Conservation (phyloP, 92 coral and sea anemone species). For the Epizoanthus illoricatus region DNA sequence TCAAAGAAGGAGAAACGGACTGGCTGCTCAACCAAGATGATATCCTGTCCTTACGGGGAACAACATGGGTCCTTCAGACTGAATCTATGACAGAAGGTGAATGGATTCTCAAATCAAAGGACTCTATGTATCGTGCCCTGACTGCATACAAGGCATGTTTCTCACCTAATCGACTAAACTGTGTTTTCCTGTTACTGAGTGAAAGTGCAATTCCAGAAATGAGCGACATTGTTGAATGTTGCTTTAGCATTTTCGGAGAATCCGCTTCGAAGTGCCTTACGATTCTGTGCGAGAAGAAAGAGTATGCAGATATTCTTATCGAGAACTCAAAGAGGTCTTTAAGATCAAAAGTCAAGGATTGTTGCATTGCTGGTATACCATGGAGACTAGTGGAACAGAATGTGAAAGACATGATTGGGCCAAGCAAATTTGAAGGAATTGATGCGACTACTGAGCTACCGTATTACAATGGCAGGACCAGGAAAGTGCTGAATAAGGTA, state of each 20-base stretch:
- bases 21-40: conserved; percentile 16
- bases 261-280: conserved; percentile 10
- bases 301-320: conserved; percentile 2
- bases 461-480: conserved; percentile 37
- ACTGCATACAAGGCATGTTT: conserved; percentile 23
- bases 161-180: conserved; percentile 1
- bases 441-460: conserved; percentile 63
- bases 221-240: conserved; percentile 29
- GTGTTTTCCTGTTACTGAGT: conserved; percentile 15
- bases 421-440: conserved; percentile 47
- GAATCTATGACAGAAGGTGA: conserved; percentile 45
- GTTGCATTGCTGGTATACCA: conserved; percentile 48
- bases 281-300: conserved; percentile 10
- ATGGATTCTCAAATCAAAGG: conserved; percentile 31
- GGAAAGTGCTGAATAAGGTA: conserved; percentile 50
- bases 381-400: conserved; percentile 43
- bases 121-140: conserved; percentile 41
- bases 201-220: conserved; percentile 24
- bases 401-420: conserved; percentile 60
- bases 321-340: neutral
- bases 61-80: conserved; percentile 59
- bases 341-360: conserved; percentile 18
- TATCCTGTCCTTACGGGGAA: conserved; percentile 46
- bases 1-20: conserved; percentile 41
- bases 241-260: conserved; percentile 34